Base-by-base conservation (phyloP, 1,140 invertebrate species). In the Mamestra configurata region DNA sequence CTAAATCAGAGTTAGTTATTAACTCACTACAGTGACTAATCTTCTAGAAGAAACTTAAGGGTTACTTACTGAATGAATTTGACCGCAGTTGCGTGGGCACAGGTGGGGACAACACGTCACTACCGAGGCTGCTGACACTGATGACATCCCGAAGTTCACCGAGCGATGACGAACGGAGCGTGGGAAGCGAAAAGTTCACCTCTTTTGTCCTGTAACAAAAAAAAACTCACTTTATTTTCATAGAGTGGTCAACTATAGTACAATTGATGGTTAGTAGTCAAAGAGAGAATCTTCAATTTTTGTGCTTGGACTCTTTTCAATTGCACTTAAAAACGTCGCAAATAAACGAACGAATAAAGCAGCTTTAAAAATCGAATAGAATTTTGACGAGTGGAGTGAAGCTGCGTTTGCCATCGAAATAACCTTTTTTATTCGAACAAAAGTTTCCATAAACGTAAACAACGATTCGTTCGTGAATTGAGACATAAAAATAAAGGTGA, bases 41-140 rank as follows among this genome's bases (percentile, higher is more conserved):
- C 11, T 55, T 55, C 8, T 55, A 55, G 22, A 24, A 55, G 11
- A 18, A 24, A 24, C 27, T 10, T 51, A 68, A 53, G 46, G 79
- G 71, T 71, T 84, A 96, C 95, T 96, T 90, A 96, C 96, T 96
- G 93, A 96, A 97, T 22, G 96, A 97, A 85, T 96, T 96, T 15
- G 96, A 96, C 46, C 96, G 94, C 79, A 96, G 95, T 75, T 96
- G 95, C 55, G 92, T 87, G 18, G 93, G 89, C 31, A 93, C 89
- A 0, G 95, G 95, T 13, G 96, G 94, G 79, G 95, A 90, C 13
- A 96, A 81, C 61, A 95, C 91, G 79, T 95, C 96, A 66, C 93
- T 95, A 53, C 94, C 94, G 4, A 90, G 76, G 77, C 95, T 92
- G 85, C 95, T 95, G 18, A 95, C 93, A 84, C 96, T 95, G 84